Percentiles rank a stretch among this genome's conserved stretches.
phyloP scores from a whole-genome alignment of 1,140 invertebrate genomes.

The Drosophila leontia region DNA sequence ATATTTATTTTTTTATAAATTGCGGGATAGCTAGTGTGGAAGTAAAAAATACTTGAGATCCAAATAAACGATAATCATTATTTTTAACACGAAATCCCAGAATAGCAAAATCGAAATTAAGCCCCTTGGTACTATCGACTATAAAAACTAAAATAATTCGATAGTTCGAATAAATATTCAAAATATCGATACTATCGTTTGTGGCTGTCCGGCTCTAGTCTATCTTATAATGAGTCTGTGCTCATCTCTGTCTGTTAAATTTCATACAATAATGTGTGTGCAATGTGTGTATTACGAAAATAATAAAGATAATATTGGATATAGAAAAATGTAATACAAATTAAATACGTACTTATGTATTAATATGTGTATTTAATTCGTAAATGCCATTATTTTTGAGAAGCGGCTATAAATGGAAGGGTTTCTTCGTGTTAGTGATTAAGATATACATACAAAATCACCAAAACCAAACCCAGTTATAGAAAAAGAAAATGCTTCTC shows the following conservation, averaged over 20 bases:
- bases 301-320: background rate
- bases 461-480: constrained; percentile 15
- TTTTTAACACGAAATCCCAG: too few relatives aligned
- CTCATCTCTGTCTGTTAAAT: constrained; percentile 25
- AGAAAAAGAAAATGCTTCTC: constrained; percentile 9
- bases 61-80: too few relatives aligned
- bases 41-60: too few relatives aligned
- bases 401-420: background rate
- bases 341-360: constrained; percentile 6
- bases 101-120: too few relatives aligned
- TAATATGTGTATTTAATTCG: background rate
- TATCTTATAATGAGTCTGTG: background rate
- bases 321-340: constrained; percentile 3
- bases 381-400: background rate
- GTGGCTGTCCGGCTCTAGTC: background rate
- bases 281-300: constrained; percentile 16
- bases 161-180: background rate
- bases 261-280: constrained; percentile 18
- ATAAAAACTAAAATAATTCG: too few relatives aligned
- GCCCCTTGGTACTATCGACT: too few relatives aligned
- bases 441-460: constrained; percentile 41
- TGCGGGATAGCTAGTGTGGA: too few relatives aligned
- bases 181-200: background rate
- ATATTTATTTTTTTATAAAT: too few relatives aligned
- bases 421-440: constrained; percentile 1